These are phyloP conservation scores for Oreochromis aureus DNA, from an alignment of 2,113 vertebrate species.

Conservation along the genomic window DNA sequence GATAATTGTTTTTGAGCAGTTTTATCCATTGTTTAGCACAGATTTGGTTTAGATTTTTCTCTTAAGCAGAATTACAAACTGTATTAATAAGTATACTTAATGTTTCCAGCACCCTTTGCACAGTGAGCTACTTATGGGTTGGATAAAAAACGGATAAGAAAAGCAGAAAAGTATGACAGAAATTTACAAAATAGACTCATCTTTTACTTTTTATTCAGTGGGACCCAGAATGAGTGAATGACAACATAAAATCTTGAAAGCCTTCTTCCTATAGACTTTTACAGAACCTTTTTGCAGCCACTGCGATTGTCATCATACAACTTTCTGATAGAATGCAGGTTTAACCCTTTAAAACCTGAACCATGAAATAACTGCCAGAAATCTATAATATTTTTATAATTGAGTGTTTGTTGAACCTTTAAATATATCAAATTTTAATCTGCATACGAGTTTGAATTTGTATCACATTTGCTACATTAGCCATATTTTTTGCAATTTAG, in stretches of 20 bases:
- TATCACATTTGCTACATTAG: too few species aligned
- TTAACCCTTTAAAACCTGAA: not conserved
- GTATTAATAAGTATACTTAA: not conserved
- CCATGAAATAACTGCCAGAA: accelerated
- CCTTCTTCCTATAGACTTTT: not conserved
- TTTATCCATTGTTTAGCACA: not conserved
- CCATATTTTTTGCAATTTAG: too few species aligned
- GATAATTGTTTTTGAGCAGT: not conserved
- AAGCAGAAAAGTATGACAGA: not conserved
- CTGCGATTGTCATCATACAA: not conserved
- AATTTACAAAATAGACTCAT: not conserved
- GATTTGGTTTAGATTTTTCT: not conserved
- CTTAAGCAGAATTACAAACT: not conserved
- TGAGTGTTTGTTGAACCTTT: not conserved
- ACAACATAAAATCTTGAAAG: not conserved
- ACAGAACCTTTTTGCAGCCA: not conserved
- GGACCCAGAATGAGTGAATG: not conserved
- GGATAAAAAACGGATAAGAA: accelerated
- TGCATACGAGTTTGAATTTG: not conserved
- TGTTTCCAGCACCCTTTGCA: not conserved
- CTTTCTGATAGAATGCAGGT: not conserved
- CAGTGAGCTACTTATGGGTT: not conserved
- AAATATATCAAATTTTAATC: not conserved
- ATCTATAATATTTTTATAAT: not conserved
- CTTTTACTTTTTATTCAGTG: not conserved